Conservation (phyloP, 1,140 invertebrate species). For the Adelges cooleyi region DNA sequence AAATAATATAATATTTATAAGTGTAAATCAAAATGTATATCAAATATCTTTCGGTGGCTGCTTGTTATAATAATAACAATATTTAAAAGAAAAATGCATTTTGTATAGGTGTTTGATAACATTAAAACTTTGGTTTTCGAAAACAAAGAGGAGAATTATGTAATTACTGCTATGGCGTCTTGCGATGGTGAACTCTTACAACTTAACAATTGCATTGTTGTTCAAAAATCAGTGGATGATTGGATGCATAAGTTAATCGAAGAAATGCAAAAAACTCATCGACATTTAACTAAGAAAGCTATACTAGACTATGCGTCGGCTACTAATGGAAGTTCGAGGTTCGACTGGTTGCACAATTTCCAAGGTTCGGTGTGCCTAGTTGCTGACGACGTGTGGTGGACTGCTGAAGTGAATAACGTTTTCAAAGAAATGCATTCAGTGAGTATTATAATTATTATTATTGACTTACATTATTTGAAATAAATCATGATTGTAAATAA, state of each 20-base stretch:
- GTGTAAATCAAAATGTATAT: too few species aligned
- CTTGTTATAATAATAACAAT: too few species aligned
- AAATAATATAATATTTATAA: too few species aligned
- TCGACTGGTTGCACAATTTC: constrained; percentile 74
- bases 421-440: constrained; percentile 41
- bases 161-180: constrained; percentile 69
- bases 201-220: constrained; percentile 49
- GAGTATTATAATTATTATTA: background rate
- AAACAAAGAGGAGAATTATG: constrained; percentile 47
- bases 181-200: constrained; percentile 77
- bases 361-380: constrained; percentile 77
- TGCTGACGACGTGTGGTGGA: constrained; percentile 86
- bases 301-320: constrained; percentile 72
- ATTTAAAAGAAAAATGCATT: too few species aligned
- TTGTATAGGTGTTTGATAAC: constrained; percentile 77
- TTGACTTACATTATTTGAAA: too few species aligned
- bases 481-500: too few species aligned
- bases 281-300: constrained; percentile 78
- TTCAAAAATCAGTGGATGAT: constrained; percentile 62
- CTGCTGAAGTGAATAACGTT: constrained; percentile 79
- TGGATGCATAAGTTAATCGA: constrained; percentile 76
- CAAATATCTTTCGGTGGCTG: too few species aligned
- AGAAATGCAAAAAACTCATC: constrained; percentile 74
- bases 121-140: constrained; percentile 58
- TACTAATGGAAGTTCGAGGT: constrained; percentile 47